Conservation (phyloP, 2,113 vertebrate genomes). For the Vicugna pacos region DNA sequence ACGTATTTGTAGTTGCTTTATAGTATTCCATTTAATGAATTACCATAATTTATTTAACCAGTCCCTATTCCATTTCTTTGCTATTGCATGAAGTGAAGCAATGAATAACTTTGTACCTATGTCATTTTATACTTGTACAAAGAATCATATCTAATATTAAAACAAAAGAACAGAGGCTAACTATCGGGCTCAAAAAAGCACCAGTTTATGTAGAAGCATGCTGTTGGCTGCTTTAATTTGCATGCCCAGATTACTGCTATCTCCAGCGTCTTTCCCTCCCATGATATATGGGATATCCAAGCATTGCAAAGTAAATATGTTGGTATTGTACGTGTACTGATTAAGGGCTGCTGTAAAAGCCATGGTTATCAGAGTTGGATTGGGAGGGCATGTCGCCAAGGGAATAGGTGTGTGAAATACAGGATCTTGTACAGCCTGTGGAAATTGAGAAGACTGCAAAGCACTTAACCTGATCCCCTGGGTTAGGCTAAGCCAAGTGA, state of each 20-base stretch:
- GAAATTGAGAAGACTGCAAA: slow-evolving; percentile 25
- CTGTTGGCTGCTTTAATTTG: not conserved
- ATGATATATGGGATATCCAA: not conserved
- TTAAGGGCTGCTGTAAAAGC: not conserved
- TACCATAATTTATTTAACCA: slow-evolving; percentile 47
- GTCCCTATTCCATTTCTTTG: slow-evolving; percentile 6
- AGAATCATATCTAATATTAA: not conserved
- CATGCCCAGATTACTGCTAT: slow-evolving; percentile 1
- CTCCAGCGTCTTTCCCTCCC: not conserved
- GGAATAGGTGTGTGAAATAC: not conserved
- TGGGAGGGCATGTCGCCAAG: slow-evolving; percentile 30
- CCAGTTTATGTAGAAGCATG: not conserved
- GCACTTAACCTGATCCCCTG: not conserved
- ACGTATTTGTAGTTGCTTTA: slow-evolving; percentile 20
- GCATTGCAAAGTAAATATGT: slow-evolving; percentile 5
- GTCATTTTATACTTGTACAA: not conserved
- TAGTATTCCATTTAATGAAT: slow-evolving; percentile 36
- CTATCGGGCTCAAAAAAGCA: not conserved
- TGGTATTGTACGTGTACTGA: slow-evolving; percentile 31
- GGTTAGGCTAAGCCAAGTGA: not conserved
- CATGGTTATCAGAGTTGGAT: not conserved
- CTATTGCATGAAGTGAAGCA: not conserved
- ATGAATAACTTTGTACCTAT: not conserved
- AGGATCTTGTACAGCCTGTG: slow-evolving; percentile 27
- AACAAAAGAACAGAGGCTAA: not conserved